A percentile compares a stretch with the other conserved stretches of the same genome.
Conservation (phyloP, 2,113 vertebrate genomes). For the Plectropomus leopardus region DNA sequence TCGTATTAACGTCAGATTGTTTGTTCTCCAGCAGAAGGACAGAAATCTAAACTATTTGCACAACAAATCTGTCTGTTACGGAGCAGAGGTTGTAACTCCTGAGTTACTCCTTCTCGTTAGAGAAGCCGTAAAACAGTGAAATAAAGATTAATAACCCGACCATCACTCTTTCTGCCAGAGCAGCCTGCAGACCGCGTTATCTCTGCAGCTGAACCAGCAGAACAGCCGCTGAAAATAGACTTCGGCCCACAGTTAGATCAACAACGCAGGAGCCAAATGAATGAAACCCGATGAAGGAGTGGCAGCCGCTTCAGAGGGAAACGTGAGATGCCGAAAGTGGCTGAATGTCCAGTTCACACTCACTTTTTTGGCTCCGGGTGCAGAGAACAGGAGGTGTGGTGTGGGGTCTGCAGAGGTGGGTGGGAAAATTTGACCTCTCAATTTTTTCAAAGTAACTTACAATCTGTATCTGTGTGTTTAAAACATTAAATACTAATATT, state of each 20-base stretch:
- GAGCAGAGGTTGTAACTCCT: conserved; percentile 6
- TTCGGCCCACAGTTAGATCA: conserved; percentile 40
- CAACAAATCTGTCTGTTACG: conserved; percentile 27
- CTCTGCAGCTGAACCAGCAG: conserved; percentile 60
- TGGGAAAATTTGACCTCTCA: conserved; percentile 2
- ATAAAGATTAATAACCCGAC: conserved; percentile 47
- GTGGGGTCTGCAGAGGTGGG: neutral
- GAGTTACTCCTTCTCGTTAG: conserved; percentile 20
- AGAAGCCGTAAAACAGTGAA: conserved; percentile 9
- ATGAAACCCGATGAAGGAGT: conserved; percentile 65
- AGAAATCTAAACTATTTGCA: conserved; percentile 1
- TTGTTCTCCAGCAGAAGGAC: conserved; percentile 1
- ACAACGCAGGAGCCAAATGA: conserved; percentile 49
- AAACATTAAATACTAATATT: too few species aligned
- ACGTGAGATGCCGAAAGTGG: conserved; percentile 2
- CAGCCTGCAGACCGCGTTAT: conserved; percentile 17
- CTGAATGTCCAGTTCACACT: conserved; percentile 25
- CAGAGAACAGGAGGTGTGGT: neutral
- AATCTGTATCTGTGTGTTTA: neutral
- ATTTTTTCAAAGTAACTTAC: conserved; percentile 3
- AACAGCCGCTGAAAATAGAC: conserved; percentile 51
- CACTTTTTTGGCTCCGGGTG: neutral
- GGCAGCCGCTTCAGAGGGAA: conserved; percentile 17
- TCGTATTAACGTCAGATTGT: neutral
- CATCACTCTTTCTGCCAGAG: conserved; percentile 42